Base-by-base conservation (phyloP, 2,797 vertebrate genomes). In the Mallotus villosus region DNA sequence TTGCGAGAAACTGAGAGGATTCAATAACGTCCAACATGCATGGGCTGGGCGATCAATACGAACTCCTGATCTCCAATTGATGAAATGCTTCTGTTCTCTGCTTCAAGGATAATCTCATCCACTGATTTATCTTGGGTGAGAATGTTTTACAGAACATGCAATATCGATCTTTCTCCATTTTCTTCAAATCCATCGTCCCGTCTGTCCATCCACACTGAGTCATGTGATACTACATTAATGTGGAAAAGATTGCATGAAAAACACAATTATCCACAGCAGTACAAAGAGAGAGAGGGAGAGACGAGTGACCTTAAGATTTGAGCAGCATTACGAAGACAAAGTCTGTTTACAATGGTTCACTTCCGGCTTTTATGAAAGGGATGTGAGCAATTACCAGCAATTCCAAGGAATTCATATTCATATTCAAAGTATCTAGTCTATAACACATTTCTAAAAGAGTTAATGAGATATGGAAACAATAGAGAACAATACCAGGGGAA, bases 41-140 rank as follows among this genome's bases (percentile, higher is more conserved):
- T 79, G 72, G 77, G 67, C 72, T 74, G 72, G 41, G 70, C 57
- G 87, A 89, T 92, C 89, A 83, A 87, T 90, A 87, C 55, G 55
- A 64, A 82, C 77, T 74, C 90, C 84, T 88, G 83, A 91, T 91
- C 85, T 89, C 86, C 78, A 22, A 58, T 91, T 93, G 89, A 94
- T 91, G 87, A 90, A 91, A 91, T 83, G 84, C 83, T 77, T 82
- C 83, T 85, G 64, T 74, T 74, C 68, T 78, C 49, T 78, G 79
- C 79, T 81, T 77, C 58, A 14, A 73, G 83, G 85, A 85, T 91
- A 90, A 90, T 88, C 85, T 83, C 84, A 60, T 67, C 73, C 84
- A 71, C 86, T 88, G 85, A 91, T 90, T 92, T 91, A 86, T 88
- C 88, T 82, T 84, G 17, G 53, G 69, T 22, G 71, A 73, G 70